Percentiles rank a stretch among this genome's conserved stretches.
These are phyloP conservation scores for Chrysolina oricalcia DNA, from an alignment of 2,888 invertebrate genomes.

Conservation along the genomic window DNA sequence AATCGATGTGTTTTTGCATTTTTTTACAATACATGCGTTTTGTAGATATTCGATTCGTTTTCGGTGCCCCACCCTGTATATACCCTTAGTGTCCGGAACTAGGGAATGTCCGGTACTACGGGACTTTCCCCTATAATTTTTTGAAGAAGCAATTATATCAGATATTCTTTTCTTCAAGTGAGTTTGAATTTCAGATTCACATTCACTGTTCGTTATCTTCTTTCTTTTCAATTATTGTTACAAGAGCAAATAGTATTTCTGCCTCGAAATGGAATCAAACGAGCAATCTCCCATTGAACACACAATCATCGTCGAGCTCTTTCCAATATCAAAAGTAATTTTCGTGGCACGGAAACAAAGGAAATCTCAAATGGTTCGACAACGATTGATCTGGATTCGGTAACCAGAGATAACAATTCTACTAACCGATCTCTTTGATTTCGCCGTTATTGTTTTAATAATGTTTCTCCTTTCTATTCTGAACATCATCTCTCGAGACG, in stretches of 20 bases:
- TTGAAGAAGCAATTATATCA: too few species aligned
- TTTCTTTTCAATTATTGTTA: too few species aligned
- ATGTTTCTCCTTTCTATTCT: slow-evolving; percentile 63
- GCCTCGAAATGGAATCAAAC: slow-evolving; percentile 5
- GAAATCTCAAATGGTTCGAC: slow-evolving; percentile 65
- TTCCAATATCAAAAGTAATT: slow-evolving; percentile 56
- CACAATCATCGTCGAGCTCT: slow-evolving; percentile 36
- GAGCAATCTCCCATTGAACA: slow-evolving; percentile 11
- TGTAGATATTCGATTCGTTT: too few species aligned
- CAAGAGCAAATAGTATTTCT: not conserved
- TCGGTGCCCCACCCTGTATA: too few species aligned
- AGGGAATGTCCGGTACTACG: too few species aligned
- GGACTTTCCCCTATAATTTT: too few species aligned
- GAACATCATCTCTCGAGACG: slow-evolving; percentile 11
- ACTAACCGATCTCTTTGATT: slow-evolving; percentile 68
- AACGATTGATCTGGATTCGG: slow-evolving; percentile 66
- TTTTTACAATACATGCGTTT: too few species aligned
- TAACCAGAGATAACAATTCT: slow-evolving; percentile 66
- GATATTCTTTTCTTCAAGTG: too few species aligned
- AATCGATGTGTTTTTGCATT: too few species aligned
- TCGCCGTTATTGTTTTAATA: slow-evolving; percentile 68
- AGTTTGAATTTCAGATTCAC: too few species aligned
- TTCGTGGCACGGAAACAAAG: slow-evolving; percentile 57
- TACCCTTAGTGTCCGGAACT: too few species aligned
- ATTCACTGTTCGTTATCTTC: too few species aligned